Conservation (phyloP, 2,113 vertebrate genomes). For the Promerops cafer region DNA sequence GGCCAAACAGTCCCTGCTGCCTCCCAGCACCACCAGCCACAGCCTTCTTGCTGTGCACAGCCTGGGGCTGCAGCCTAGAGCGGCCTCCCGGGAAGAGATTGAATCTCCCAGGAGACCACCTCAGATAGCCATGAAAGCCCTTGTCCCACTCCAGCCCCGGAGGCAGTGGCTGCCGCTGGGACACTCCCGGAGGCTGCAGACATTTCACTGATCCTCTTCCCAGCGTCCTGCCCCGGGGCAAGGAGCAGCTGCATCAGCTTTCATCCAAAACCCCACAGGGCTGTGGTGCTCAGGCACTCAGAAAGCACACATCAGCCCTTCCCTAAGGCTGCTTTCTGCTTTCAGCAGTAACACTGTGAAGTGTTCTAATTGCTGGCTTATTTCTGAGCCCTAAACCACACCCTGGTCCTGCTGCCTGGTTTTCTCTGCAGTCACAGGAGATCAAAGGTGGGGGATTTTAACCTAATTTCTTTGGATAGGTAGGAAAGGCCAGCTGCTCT, state of each 20-base stretch:
- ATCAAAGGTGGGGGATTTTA: background rate
- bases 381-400: background rate
- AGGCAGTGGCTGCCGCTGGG: background rate
- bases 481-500: background rate
- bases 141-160: background rate
- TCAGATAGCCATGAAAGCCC: fast-evolving
- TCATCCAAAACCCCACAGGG: fast-evolving
- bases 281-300: fast-evolving
- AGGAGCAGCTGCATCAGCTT: background rate
- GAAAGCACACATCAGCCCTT: background rate
- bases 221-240: background rate
- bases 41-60: background rate
- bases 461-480: background rate
- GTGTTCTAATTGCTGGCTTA: background rate
- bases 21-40: background rate
- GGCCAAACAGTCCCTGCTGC: background rate
- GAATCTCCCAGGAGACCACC: background rate
- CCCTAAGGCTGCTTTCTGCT: background rate
- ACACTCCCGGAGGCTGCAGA: background rate
- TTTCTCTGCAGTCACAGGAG: background rate
- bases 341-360: background rate
- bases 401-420: background rate
- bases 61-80: background rate
- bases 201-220: background rate
- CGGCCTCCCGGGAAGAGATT: fast-evolving